These are phyloP conservation scores for Lasioglossum villosulum DNA, from an alignment of 2,888 invertebrate genomes.

Conservation along the genomic window DNA sequence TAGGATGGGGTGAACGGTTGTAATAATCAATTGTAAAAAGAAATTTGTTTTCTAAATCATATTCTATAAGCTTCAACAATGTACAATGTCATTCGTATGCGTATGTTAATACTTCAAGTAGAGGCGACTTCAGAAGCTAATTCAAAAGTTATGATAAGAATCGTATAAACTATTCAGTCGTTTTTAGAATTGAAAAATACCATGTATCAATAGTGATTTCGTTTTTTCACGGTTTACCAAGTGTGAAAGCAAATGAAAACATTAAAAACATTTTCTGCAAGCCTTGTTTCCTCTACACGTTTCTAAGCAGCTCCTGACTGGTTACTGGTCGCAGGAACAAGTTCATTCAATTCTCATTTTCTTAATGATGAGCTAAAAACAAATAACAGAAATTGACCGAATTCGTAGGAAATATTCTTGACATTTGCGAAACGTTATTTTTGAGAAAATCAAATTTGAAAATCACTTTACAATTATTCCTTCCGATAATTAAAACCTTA, in stretches of 20 bases:
- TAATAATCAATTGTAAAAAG: neutral
- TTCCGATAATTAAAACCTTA: too few species aligned
- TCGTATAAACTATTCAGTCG: neutral
- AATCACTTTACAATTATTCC: too few species aligned
- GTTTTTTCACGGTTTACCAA: neutral
- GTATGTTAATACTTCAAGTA: neutral
- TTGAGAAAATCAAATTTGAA: too few species aligned
- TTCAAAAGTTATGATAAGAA: neutral
- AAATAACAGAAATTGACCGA: too few species aligned
- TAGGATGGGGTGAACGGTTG: neutral
- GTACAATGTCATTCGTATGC: neutral
- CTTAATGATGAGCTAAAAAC: neutral
- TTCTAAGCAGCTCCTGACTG: neutral
- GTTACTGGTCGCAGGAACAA: neutral
- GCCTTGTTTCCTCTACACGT: neutral
- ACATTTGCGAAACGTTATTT: too few species aligned
- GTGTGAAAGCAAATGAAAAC: neutral
- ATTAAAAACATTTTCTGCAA: neutral
- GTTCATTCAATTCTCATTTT: neutral
- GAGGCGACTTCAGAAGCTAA: neutral
- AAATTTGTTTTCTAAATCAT: slow-evolving; percentile 11
- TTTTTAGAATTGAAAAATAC: neutral
- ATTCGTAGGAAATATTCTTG: too few species aligned
- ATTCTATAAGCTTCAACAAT: slow-evolving; percentile 10
- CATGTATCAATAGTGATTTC: neutral